Base-by-base conservation (phyloP, 2,888 invertebrate species). In the Euspilapteryx auroguttella region DNA sequence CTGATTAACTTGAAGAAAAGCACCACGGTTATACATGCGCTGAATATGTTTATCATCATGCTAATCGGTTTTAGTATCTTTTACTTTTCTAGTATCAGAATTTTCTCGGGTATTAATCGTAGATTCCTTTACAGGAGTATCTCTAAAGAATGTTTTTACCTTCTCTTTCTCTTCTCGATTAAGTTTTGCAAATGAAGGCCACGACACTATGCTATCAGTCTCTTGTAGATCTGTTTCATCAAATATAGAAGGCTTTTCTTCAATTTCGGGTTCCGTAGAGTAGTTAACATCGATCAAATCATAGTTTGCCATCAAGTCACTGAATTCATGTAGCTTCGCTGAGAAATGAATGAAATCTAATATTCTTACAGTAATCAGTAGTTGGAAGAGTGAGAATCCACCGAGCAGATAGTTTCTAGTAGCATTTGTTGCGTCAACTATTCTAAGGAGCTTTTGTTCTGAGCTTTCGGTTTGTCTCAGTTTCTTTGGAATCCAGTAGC, bases 281-380 rank as follows among this genome's bases (percentile, higher is more conserved):
- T 40, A 37, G 2, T 43, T 40, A 9, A 54, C 40, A 34, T 68
- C 64, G 10, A 66, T 32, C 15, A 64, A 34, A 34, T 62, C 43
- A 37, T 58, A 65, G 32, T 57, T 44, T 32, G 43, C 50, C 58
- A 66, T 63, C 30, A 64, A 41, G 39, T 55, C 44, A 4, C 55
- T 55, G 34, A 68, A 61, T 34, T 68, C 63, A 12, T 54, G 44
- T 13, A 66, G 45, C 38, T 61, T 68, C 2, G 63, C 63, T 42
- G 65, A 55, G 49, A 66, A 66, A 31, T 37, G 41, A 9, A 66
- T 40, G 37, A 45, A 55, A 23, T 66, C 65, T 27, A 50, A 34
- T 25, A 66, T 34, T 37, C 69, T 54, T 38, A 54, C 44, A 12
- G 38, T 42, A 1, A 63, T 50, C 2, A 68, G 34, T 2, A 55